Evolutionary conservation across 2,113 vertebrate species (phyloP).

Genomic region (Chiloscyllium plagiosum): DNA sequence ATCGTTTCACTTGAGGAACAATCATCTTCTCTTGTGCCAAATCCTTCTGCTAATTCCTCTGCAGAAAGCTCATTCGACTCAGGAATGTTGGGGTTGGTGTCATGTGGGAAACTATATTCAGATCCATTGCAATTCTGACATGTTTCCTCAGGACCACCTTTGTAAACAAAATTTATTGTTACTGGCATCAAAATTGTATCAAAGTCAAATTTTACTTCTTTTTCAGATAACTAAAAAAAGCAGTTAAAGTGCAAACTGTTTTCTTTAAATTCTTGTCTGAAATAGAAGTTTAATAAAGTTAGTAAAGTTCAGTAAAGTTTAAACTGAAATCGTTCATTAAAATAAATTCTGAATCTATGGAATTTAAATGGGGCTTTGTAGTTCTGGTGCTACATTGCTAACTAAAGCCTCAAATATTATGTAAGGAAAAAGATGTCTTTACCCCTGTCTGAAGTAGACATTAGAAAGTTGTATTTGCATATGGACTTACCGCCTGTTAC

Average conservation of each 20-base stretch:
- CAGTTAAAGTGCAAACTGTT: neutral
- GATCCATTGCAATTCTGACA: slow-evolving; percentile 69
- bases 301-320: neutral
- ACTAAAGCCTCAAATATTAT: neutral
- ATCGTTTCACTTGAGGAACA: slow-evolving; percentile 44
- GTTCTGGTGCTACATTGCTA: neutral
- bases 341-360: neutral
- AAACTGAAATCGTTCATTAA: neutral
- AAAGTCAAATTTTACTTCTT: neutral
- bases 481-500: neutral
- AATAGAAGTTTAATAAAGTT: neutral
- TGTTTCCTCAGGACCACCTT: slow-evolving; percentile 77
- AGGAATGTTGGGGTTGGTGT: slow-evolving; percentile 59
- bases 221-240: neutral
- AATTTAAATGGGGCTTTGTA: neutral
- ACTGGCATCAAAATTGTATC: neutral
- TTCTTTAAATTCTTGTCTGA: neutral
- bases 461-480: neutral
- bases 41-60: slow-evolving; percentile 83
- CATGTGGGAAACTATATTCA: slow-evolving; percentile 46
- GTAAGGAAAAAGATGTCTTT: neutral
- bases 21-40: slow-evolving; percentile 63
- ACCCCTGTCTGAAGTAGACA: neutral
- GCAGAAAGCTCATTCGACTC: slow-evolving; percentile 61
- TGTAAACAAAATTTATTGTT: slow-evolving; percentile 41